phyloP scores from a whole-genome alignment of 2,113 vertebrate species.

The Furnarius figulus region DNA sequence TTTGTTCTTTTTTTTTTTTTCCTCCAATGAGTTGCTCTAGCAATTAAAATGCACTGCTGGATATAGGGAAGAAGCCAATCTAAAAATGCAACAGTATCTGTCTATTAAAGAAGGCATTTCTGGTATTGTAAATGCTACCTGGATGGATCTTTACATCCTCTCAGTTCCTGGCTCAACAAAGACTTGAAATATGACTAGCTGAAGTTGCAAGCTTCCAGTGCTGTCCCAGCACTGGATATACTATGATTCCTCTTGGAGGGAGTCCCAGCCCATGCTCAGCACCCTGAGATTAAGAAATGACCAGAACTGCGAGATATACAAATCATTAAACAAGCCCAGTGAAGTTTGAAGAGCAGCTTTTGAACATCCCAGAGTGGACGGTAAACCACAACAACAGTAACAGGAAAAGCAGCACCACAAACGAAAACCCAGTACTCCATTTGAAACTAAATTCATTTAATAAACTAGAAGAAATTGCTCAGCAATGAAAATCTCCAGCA shows the following conservation, averaged over 20 bases:
- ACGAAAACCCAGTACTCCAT: conserved; percentile 56
- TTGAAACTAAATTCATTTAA: conserved; percentile 56
- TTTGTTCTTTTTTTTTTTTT: not conserved
- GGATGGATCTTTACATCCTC: not conserved
- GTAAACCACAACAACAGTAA: conserved; percentile 73
- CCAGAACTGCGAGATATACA: not conserved
- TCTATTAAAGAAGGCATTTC: not conserved
- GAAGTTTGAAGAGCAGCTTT: conserved; percentile 49
- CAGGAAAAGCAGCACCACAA: conserved; percentile 75
- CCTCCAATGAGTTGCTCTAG: not conserved
- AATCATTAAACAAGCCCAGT: conserved; percentile 21
- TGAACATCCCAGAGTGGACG: conserved; percentile 48
- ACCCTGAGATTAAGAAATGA: not conserved
- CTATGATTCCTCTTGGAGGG: not conserved
- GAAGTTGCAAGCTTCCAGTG: not conserved
- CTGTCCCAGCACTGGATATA: not conserved
- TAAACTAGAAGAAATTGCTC: conserved; percentile 62
- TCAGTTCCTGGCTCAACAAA: not conserved
- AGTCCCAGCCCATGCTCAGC: not conserved
- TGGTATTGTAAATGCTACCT: not conserved
- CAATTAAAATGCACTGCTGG: not conserved
- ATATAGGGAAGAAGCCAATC: not conserved
- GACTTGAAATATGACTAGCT: not conserved
- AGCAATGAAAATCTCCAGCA: conserved; percentile 53
- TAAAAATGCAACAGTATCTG: not conserved